These are phyloP conservation scores for Callipepla squamata DNA, from an alignment of 2,113 vertebrate species.

Conservation along the genomic window DNA sequence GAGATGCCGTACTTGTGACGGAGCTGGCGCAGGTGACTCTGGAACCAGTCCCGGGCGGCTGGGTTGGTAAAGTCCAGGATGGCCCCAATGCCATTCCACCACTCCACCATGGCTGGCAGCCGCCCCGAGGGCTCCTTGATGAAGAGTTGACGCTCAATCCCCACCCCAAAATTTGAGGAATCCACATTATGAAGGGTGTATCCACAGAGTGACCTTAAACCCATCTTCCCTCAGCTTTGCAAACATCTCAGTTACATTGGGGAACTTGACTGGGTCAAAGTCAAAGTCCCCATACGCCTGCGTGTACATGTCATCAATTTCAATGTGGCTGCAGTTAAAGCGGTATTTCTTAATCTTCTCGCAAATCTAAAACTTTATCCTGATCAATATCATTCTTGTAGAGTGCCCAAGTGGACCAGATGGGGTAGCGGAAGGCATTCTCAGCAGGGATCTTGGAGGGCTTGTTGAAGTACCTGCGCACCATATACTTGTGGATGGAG, in stretches of 20 bases:
- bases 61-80: conserved; percentile 94
- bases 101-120: conserved; percentile 87
- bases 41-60: conserved; percentile 90
- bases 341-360: conserved; percentile 76
- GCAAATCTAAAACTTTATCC: conserved; percentile 18
- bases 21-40: conserved; percentile 83
- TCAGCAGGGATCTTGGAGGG: conserved; percentile 88
- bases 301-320: conserved; percentile 89
- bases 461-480: conserved; percentile 91
- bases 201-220: conserved; percentile 88
- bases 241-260: conserved; percentile 86
- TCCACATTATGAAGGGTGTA: too few species aligned
- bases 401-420: conserved; percentile 88
- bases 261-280: conserved; percentile 87
- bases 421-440: conserved; percentile 84
- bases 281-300: conserved; percentile 88
- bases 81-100: conserved; percentile 94
- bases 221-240: conserved; percentile 83
- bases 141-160: conserved; percentile 85
- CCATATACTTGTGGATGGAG: conserved; percentile 95
- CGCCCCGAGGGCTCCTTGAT: conserved; percentile 83
- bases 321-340: conserved; percentile 91
- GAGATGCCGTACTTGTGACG: conserved; percentile 85
- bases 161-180: conserved; percentile 83
- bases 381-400: conserved; percentile 87